phyloP scores from a whole-genome alignment of 1,140 invertebrate species.

The Zelostemma sp. region DNA sequence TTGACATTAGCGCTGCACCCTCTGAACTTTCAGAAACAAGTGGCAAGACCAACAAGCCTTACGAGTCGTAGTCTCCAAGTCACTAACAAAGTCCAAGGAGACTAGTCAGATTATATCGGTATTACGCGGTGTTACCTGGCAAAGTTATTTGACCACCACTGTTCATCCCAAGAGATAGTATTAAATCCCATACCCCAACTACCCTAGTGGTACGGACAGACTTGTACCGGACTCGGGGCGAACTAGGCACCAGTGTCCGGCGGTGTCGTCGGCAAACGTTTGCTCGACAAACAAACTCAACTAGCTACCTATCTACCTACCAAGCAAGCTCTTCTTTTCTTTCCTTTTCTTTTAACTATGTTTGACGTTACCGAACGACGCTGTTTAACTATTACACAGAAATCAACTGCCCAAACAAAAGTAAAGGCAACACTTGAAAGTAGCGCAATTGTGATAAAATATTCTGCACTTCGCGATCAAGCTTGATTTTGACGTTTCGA shows the following conservation, averaged over 20 bases:
- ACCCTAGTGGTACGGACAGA: slow-evolving; percentile 63
- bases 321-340: slow-evolving; percentile 44
- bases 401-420: background rate
- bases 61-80: slow-evolving; percentile 46
- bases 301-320: slow-evolving; percentile 48
- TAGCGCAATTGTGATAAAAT: no score
- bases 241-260: slow-evolving; percentile 68
- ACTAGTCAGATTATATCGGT: slow-evolving; percentile 62
- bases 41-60: slow-evolving; percentile 48
- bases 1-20: slow-evolving; percentile 34
- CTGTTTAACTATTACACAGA: background rate
- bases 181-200: slow-evolving; percentile 58
- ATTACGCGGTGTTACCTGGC: slow-evolving; percentile 63
- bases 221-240: slow-evolving; percentile 61
- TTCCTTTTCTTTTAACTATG: slow-evolving; percentile 12
- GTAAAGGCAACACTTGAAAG: no score
- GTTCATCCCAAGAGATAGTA: slow-evolving; percentile 67
- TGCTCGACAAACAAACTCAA: slow-evolving; percentile 70
- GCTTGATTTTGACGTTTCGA: no score
- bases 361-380: slow-evolving; percentile 27
- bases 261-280: slow-evolving; percentile 71
- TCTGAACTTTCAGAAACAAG: slow-evolving; percentile 41
- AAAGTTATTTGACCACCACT: slow-evolving; percentile 70
- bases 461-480: no score
- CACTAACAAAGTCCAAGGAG: slow-evolving; percentile 53